Conservation (phyloP, 2,797 vertebrate species). For the Mormyrus hasselquistii region DNA sequence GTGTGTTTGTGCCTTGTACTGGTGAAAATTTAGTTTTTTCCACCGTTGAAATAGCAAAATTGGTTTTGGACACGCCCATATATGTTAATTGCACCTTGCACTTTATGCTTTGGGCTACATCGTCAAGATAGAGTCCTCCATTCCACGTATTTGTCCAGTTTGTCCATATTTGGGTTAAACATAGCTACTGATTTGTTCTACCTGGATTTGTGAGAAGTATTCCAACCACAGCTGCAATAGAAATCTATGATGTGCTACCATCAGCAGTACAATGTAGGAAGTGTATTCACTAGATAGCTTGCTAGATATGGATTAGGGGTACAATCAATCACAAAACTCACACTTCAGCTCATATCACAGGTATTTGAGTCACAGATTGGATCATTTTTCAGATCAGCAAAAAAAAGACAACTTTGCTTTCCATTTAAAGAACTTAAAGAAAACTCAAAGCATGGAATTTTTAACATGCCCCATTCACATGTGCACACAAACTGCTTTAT, state of each 20-base stretch:
- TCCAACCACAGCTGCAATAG: no score
- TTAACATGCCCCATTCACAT: neutral
- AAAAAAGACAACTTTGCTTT: neutral
- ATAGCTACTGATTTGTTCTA: no score
- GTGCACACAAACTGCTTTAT: neutral
- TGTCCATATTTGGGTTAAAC: no score
- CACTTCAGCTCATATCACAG: neutral
- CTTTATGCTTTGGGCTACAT: neutral
- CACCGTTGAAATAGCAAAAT: no score
- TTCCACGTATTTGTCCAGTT: neutral
- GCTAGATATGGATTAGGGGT: neutral
- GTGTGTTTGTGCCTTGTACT: no score
- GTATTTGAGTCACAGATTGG: neutral
- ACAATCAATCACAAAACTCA: neutral
- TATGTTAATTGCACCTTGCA: no score
- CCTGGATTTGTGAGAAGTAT: no score
- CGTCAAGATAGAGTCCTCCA: neutral
- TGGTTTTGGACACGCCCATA: no score
- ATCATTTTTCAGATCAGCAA: neutral
- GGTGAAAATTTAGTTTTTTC: no score
- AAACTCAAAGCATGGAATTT: neutral
- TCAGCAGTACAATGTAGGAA: neutral
- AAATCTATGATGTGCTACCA: neutral
- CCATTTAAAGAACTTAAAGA: neutral
- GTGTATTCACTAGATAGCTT: neutral